These are phyloP conservation scores for Agrochola lota DNA, from an alignment of 2,888 invertebrate genomes.

Conservation along the genomic window DNA sequence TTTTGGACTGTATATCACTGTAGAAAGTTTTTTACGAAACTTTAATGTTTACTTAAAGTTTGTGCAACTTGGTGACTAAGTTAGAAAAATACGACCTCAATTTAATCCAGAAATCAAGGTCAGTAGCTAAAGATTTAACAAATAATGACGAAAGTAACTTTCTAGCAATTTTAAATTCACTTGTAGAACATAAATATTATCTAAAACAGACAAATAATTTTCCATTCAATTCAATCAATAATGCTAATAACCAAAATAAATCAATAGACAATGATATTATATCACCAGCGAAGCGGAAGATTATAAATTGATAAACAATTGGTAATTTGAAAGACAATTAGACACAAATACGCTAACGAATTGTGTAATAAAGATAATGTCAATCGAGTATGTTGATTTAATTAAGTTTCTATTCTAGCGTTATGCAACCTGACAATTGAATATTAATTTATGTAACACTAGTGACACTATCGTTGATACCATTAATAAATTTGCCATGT, in stretches of 20 bases:
- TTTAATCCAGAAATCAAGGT: not conserved
- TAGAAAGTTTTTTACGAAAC: not conserved
- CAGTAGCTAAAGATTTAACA: not conserved
- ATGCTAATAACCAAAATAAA: conserved; percentile 38
- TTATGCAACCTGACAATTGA: conserved; percentile 11
- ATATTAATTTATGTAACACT: conserved; percentile 17
- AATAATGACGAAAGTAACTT: conserved; percentile 3
- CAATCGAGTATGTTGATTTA: conserved; percentile 18
- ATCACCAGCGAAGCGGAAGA: conserved; percentile 33
- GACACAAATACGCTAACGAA: conserved; percentile 39
- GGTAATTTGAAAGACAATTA: conserved; percentile 44
- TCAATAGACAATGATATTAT: conserved; percentile 35
- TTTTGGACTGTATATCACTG: not conserved
- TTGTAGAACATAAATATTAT: conserved; percentile 17
- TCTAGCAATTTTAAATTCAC: conserved; percentile 3
- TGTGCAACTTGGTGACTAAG: not conserved
- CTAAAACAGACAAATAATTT: conserved; percentile 9
- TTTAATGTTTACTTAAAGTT: too few species aligned
- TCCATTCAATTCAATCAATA: conserved; percentile 28
- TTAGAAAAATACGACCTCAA: not conserved
- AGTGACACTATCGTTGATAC: conserved; percentile 1
- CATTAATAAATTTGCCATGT: not conserved
- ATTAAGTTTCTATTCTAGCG: conserved; percentile 11
- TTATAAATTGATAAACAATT: conserved; percentile 22
- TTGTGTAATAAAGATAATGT: conserved; percentile 23